Conservation (phyloP, 2,113 vertebrate species). For the Cettia cetti region DNA sequence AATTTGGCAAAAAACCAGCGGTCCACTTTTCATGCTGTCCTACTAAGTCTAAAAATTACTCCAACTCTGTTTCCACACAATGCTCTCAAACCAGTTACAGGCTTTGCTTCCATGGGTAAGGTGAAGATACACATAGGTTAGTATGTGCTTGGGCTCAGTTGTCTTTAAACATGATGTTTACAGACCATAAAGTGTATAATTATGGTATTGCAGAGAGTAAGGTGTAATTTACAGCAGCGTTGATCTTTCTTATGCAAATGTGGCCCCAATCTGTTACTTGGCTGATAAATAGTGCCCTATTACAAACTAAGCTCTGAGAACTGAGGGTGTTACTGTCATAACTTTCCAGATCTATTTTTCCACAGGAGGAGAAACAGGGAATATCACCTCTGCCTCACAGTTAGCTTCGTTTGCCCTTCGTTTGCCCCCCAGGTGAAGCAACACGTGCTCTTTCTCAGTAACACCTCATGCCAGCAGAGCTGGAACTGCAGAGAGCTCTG, state of each 20-base stretch:
- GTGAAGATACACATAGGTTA: neutral
- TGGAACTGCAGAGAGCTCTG: neutral
- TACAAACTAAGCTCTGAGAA: neutral
- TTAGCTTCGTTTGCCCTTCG: neutral
- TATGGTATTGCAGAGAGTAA: neutral
- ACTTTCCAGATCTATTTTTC: neutral
- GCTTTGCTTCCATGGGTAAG: neutral
- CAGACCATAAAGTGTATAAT: neutral
- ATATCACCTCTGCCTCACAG: neutral
- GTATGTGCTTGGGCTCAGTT: neutral
- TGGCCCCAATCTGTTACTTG: neutral
- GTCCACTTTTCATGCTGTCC: neutral
- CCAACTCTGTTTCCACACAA: neutral
- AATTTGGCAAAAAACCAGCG: neutral
- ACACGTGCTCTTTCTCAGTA: neutral
- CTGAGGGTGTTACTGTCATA: neutral
- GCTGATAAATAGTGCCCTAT: neutral
- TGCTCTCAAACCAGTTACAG: neutral
- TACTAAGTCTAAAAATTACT: neutral
- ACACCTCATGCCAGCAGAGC: neutral
- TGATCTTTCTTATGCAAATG: constrained; percentile 2
- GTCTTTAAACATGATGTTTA: neutral
- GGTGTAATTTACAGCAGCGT: neutral
- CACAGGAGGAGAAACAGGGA: neutral
- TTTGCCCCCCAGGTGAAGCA: neutral